phyloP scores from a whole-genome alignment of 2,113 vertebrate species.

The Phalacrocorax aristotelis region DNA sequence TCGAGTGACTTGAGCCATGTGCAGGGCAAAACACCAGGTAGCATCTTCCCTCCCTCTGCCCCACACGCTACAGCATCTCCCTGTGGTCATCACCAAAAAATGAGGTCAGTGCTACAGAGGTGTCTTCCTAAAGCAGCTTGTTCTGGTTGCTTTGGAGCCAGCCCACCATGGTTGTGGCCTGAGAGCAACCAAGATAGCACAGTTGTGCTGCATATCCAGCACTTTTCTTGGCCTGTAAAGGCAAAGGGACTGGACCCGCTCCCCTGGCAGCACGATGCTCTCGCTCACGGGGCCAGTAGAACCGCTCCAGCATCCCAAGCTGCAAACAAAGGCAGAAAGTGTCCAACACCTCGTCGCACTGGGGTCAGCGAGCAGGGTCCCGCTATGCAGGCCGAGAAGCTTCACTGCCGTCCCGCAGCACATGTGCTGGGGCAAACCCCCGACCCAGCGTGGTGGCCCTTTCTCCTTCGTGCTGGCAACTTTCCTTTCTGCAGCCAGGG shows the following conservation, averaged over 20 bases:
- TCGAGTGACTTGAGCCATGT: accelerated
- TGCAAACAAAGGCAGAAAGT: background rate
- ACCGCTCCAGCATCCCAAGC: background rate
- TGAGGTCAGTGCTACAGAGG: background rate
- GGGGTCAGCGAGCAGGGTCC: background rate
- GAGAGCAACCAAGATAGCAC: accelerated
- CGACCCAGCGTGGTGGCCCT: accelerated
- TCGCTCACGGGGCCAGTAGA: background rate
- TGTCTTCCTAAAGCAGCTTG: background rate
- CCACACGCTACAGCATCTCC: background rate
- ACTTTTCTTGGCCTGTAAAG: background rate
- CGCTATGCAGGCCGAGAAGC: background rate
- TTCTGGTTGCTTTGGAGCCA: background rate
- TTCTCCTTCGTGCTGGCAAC: background rate
- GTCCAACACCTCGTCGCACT: background rate
- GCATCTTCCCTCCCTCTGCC: background rate
- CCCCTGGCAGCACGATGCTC: background rate
- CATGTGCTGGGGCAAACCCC: accelerated
- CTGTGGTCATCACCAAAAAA: accelerated
- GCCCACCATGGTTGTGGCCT: background rate
- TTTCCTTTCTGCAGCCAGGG: background rate
- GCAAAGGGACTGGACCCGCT: background rate
- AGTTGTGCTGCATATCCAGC: accelerated
- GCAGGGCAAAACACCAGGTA: background rate
- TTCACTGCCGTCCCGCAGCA: accelerated